Base-by-base conservation (phyloP, 2,113 vertebrate species). In the Amblyopsis rosae region DNA sequence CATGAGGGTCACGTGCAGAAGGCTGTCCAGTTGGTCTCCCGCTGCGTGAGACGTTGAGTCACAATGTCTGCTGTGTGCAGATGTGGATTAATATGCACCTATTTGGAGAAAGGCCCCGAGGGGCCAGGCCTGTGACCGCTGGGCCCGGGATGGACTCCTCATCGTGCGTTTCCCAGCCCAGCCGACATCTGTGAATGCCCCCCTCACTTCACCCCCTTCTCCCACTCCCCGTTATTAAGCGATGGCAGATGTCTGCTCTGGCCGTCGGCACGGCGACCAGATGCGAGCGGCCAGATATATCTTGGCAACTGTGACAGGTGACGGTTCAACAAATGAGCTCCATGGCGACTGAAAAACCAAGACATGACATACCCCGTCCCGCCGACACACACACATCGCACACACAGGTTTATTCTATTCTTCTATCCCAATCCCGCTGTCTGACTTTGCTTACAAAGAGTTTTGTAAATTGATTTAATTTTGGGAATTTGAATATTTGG, bases 101-200 rank as follows among this genome's bases (percentile, higher is more conserved):
- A 26, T 19, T 19, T 19, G 19, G 19, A 19, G 19, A 19, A 19
- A 19, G 94, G 92, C 69, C 93, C 93, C 82, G 94, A 48, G 91
- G 90, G 89, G 92, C 87, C 94, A 95, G 88, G 65, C 66, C 16
- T 9, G 26, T 50, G 41, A 67, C 9, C 53, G 55, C 70, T 63
- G 45, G 71, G 77, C 80, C 17, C 50, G 33, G 61, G 16, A 86
- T 26, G 26, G 70, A 73, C 83, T 55, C 54, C 17, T 16, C 3
- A 17, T 55, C 15, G 2, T 26, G 26, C 19, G n/a, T 16, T 10
- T 17, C 54, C 17, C 9, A 16, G 54, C 54, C 17, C 54, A 9
- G 16, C 9, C 16, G 17, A 17, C 9, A 9, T 7, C n/a, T 17
- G 54, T 26, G 54, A 55, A 17, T 8, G 9, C 17, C 35, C 35